Evolutionary conservation across 2,797 vertebrate genomes (phyloP).

Genomic region (Karalla daura): DNA sequence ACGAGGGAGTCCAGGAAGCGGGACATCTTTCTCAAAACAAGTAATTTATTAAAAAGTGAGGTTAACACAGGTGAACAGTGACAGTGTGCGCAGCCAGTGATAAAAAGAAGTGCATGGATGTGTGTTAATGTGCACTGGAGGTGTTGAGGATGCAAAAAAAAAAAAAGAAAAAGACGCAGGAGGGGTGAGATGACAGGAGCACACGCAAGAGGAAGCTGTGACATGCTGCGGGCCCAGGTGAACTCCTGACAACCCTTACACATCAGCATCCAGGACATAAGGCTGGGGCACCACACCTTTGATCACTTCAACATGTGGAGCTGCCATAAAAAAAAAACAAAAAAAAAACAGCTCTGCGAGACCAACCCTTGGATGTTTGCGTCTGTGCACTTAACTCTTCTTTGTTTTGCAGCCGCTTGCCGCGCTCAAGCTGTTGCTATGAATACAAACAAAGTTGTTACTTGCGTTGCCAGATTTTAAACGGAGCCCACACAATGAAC

Average conservation of each 20-base stretch:
- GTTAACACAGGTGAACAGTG: background rate
- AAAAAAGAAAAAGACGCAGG: background rate
- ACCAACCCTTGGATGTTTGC: constrained; percentile 4
- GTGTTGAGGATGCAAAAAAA: background rate
- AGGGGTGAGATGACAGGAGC: background rate
- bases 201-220: background rate
- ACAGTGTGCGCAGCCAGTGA: background rate
- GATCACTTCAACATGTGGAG: background rate
- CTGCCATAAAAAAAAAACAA: background rate
- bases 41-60: background rate
- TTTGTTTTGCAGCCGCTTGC: background rate
- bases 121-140: background rate
- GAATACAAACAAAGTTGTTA: background rate
- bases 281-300: background rate
- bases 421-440: background rate
- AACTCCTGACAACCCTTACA: background rate
- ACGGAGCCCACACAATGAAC: background rate
- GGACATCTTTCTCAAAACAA: background rate
- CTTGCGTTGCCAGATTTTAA: constrained; percentile 6
- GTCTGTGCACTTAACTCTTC: background rate
- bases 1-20: background rate
- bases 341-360: background rate
- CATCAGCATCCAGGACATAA: background rate
- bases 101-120: background rate
- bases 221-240: background rate